Conservation (phyloP, 1,140 invertebrate species). For the Paraescarpia echinospica region DNA sequence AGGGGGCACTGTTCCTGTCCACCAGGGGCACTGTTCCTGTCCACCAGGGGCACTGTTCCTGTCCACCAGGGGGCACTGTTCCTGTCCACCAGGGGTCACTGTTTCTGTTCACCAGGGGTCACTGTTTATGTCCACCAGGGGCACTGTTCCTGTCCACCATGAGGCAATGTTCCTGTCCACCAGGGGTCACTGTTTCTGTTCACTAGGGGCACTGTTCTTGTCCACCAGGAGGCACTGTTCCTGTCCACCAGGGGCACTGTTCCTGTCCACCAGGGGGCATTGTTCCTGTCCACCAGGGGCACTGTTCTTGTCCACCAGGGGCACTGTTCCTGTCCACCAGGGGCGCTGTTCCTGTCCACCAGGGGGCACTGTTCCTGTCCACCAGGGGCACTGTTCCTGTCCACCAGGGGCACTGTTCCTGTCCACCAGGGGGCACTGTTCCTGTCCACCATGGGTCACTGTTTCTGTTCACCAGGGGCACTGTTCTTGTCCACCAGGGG, state of each 20-base stretch:
- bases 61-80: neutral
- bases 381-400: neutral
- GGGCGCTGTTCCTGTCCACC: neutral
- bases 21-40: neutral
- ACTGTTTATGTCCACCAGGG: neutral
- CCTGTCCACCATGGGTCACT: neutral
- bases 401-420: neutral
- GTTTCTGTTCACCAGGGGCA: neutral
- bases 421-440: neutral
- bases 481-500: neutral
- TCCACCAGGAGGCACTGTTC: neutral
- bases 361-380: neutral
- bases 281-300: neutral
- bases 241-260: neutral
- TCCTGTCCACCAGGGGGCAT: neutral
- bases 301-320: neutral
- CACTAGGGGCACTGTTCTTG: neutral
- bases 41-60: neutral
- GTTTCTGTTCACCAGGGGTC: neutral
- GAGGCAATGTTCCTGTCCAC: neutral
- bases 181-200: neutral
- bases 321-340: neutral
- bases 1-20: neutral
- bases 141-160: neutral
- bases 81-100: neutral